Conservation (phyloP, 2,888 invertebrate species). For the Drosophila neotestacea region DNA sequence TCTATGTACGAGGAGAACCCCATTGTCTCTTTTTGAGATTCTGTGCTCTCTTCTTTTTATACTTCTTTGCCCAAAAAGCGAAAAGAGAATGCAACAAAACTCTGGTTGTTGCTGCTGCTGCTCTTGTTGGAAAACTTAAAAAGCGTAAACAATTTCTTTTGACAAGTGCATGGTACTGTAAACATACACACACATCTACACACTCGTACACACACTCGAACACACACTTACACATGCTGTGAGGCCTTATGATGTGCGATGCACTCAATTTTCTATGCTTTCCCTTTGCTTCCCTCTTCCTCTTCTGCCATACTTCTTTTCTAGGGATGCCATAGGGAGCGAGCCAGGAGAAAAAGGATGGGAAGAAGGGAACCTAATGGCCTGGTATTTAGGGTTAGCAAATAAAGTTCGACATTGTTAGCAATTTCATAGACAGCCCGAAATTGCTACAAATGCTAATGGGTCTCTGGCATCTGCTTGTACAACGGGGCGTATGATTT, state of each 20-base stretch:
- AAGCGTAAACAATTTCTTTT: constrained; percentile 68
- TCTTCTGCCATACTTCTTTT: constrained; percentile 12
- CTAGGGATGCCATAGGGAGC: not conserved
- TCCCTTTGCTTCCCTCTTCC: not conserved
- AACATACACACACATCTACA: constrained; percentile 18
- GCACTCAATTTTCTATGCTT: constrained; percentile 35
- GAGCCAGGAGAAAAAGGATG: too few relatives aligned
- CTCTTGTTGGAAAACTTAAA: constrained; percentile 45
- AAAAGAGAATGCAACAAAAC: constrained; percentile 29
- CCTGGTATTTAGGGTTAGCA: constrained; percentile 22
- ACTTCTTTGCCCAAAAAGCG: constrained; percentile 1
- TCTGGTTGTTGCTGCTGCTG: constrained; percentile 24
- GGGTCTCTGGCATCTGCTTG: not conserved
- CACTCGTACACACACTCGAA: not conserved
- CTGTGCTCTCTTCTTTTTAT: not conserved
- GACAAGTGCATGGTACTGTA: constrained; percentile 40
- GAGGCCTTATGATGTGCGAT: constrained; percentile 22
- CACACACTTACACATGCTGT: constrained; percentile 2
- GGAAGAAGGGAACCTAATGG: not conserved
- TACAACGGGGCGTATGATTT: constrained; percentile 8
- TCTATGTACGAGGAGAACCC: not conserved
- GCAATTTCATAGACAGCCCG: constrained; percentile 16
- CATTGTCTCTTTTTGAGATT: constrained; percentile 4
- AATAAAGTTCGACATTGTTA: constrained; percentile 23
- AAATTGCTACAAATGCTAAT: constrained; percentile 21